Evolutionary conservation across 2,113 vertebrate genomes (phyloP).

Genomic region (Egretta garzetta): DNA sequence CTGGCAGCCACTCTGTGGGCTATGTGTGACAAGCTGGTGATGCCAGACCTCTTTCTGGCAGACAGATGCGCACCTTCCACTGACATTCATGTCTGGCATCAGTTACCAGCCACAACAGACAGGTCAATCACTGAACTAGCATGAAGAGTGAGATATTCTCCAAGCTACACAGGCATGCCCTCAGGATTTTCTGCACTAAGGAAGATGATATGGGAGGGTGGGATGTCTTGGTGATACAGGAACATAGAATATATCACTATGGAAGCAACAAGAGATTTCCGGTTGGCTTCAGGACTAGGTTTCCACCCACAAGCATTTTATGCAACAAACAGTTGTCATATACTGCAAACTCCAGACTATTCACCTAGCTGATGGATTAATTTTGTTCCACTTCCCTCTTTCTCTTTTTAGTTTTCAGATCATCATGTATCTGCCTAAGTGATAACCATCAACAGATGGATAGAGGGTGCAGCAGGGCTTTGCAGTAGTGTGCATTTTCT

Average conservation of each 20-base stretch:
- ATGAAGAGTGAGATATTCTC: background rate
- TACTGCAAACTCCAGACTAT: background rate
- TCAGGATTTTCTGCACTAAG: accelerated
- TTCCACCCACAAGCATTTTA: background rate
- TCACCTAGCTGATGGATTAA: background rate
- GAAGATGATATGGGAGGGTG: background rate
- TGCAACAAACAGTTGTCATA: background rate
- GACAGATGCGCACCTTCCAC: background rate
- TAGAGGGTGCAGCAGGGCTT: background rate
- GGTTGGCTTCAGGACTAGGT: background rate
- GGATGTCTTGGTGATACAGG: background rate
- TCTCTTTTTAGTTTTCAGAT: constrained; percentile 36
- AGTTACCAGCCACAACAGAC: background rate
- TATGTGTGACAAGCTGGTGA: background rate
- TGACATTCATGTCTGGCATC: background rate
- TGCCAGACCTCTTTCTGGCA: background rate
- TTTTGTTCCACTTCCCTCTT: background rate
- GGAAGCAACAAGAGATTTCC: background rate
- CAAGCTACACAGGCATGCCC: accelerated
- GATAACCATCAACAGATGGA: constrained; percentile 64
- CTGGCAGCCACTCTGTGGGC: background rate
- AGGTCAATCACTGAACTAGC: background rate
- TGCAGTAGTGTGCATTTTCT: background rate
- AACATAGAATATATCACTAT: accelerated
- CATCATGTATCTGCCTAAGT: constrained; percentile 22